phyloP scores from a whole-genome alignment of 2,888 invertebrate genomes.

The Lithodes maja region DNA sequence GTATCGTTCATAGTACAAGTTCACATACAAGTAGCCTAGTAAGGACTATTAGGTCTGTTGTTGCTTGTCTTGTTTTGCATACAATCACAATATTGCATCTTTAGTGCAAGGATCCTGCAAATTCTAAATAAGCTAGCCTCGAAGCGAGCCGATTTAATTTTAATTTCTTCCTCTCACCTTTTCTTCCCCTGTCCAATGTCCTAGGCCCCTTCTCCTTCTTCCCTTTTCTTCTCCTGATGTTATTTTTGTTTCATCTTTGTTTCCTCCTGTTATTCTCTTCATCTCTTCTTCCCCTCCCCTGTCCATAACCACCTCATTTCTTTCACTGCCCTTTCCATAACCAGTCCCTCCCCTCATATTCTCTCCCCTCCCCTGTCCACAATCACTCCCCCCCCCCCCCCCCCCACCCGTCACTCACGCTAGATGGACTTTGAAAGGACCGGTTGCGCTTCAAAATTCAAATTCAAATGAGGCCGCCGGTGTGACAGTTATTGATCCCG shows the following conservation, averaged over 20 bases:
- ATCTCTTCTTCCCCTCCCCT: not conserved
- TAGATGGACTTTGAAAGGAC: not conserved
- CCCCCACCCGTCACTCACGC: not conserved
- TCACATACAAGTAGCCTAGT: no score
- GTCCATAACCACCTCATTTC: not conserved
- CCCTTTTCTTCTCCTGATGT: no score
- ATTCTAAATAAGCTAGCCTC: no score
- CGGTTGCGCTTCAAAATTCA: not conserved
- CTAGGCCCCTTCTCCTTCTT: no score
- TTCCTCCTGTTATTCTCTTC: not conserved
- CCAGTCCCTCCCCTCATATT: slow-evolving; percentile 11
- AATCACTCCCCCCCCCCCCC: not conserved
- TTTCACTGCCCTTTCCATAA: not conserved
- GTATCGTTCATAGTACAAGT: no score
- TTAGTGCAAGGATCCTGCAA: no score
- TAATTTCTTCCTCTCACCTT: not conserved
- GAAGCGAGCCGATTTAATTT: not conserved
- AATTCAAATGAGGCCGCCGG: not conserved
- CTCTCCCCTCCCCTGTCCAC: not conserved
- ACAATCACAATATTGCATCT: no score
- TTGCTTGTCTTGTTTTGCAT: no score
- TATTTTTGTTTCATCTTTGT: not conserved
- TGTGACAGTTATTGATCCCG: not conserved
- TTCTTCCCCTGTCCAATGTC: not conserved
- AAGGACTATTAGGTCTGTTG: no score